Percentiles rank a stretch among this genome's conserved stretches.
These are phyloP conservation scores for Oryzias curvinotus DNA, from an alignment of 2,113 vertebrate species.

Conservation along the genomic window DNA sequence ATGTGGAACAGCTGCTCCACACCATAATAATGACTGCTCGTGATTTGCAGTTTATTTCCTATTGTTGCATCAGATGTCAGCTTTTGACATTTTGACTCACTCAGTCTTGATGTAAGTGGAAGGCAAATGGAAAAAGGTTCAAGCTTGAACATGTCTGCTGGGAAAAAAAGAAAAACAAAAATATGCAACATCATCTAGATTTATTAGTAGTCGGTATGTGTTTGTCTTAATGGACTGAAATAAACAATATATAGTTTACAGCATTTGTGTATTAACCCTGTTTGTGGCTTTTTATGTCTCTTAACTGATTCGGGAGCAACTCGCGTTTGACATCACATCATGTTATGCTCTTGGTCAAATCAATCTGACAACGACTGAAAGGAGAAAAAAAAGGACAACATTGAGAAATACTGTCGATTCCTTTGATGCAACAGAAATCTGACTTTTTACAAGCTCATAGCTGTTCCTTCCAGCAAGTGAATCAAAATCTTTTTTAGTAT, in stretches of 20 bases:
- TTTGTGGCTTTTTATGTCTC: no score
- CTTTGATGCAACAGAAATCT: slow-evolving; percentile 5
- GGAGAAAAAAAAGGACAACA: background rate
- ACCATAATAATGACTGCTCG: slow-evolving; percentile 10
- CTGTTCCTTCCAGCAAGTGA: background rate
- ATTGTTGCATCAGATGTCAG: slow-evolving; percentile 48
- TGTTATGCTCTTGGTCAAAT: slow-evolving; percentile 1
- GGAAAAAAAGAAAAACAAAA: background rate
- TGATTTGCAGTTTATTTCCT: slow-evolving; percentile 17
- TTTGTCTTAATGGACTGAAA: background rate
- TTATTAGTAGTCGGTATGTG: slow-evolving; percentile 1
- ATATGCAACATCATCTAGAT: background rate
- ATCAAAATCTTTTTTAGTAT: slow-evolving; percentile 19
- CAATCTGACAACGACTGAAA: background rate
- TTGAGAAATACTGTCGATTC: background rate
- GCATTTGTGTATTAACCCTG: no score
- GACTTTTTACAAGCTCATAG: slow-evolving; percentile 14
- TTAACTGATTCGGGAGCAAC: no score
- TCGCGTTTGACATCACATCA: slow-evolving; percentile 4
- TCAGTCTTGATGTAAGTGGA: slow-evolving; percentile 8
- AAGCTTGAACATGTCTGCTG: background rate
- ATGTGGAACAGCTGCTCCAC: slow-evolving; percentile 16
- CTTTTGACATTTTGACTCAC: slow-evolving; percentile 16
- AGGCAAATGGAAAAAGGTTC: slow-evolving; percentile 1
- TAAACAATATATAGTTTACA: slow-evolving; percentile 2